Evolutionary conservation across 2,113 vertebrate genomes (phyloP).

Genomic region (Ciconia boyciana): DNA sequence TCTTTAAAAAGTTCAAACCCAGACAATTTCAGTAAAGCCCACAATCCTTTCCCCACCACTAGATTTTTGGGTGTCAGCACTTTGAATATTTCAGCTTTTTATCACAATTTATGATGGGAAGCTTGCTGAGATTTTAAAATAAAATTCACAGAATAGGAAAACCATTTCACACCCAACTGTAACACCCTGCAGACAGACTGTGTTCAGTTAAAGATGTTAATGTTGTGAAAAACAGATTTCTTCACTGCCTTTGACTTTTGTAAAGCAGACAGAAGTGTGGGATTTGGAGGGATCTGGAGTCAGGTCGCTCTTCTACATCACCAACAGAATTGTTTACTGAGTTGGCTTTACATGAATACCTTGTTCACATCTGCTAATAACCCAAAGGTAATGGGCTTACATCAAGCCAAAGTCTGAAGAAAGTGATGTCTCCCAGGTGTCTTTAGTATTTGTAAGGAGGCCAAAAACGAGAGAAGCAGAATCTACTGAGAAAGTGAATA

Average conservation of each 20-base stretch:
- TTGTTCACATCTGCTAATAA: constrained; percentile 16
- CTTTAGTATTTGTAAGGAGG: background rate
- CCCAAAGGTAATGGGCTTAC: background rate
- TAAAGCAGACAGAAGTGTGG: background rate
- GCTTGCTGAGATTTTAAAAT: background rate
- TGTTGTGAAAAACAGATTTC: background rate
- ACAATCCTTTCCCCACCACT: background rate
- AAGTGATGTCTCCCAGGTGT: constrained; percentile 22
- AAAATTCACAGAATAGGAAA: background rate
- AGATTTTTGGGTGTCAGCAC: background rate
- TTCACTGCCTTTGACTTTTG: background rate
- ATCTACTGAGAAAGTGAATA: background rate
- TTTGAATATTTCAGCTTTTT: background rate
- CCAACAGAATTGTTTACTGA: background rate
- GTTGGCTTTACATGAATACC: background rate
- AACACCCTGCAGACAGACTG: background rate
- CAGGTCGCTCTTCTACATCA: background rate
- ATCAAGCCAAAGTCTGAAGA: background rate
- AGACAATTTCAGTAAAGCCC: background rate
- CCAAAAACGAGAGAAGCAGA: background rate
- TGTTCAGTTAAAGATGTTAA: background rate
- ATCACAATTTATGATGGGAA: background rate
- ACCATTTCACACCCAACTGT: background rate
- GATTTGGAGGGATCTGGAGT: background rate
- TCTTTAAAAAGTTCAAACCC: background rate